Conservation (phyloP, 2,113 vertebrate species). For the Pampusana beccarii region DNA sequence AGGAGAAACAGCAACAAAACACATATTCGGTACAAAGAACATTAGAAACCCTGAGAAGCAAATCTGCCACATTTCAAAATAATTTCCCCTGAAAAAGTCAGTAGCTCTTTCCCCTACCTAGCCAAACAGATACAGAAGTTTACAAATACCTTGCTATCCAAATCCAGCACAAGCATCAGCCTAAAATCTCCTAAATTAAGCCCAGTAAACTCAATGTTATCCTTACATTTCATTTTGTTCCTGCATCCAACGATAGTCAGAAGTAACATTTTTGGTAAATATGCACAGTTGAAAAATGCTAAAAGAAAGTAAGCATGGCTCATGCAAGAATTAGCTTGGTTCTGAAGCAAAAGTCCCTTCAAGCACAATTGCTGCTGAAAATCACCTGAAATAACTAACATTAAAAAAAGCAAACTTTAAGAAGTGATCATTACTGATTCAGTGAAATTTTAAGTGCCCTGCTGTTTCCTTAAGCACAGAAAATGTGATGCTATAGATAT, state of each 20-base stretch:
- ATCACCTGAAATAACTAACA: neutral
- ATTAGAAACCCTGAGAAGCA: neutral
- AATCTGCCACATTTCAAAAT: neutral
- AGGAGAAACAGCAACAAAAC: neutral
- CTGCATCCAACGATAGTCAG: neutral
- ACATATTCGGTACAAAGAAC: neutral
- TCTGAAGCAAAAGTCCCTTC: neutral
- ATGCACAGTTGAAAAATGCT: neutral
- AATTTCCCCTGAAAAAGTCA: neutral
- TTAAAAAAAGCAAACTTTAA: neutral
- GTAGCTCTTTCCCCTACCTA: neutral
- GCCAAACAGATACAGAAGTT: neutral
- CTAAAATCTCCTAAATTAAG: neutral
- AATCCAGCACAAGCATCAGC: accelerated
- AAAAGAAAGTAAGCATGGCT: neutral
- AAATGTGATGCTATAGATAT: neutral
- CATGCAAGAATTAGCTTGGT: neutral
- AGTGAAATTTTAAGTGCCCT: neutral
- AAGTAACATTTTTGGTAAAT: neutral
- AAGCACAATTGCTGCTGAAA: neutral
- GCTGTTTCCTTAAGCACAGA: neutral
- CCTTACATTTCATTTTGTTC: neutral
- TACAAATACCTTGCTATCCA: neutral
- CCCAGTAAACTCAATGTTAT: neutral
- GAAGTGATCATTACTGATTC: neutral